Base-by-base conservation (phyloP, 2,113 vertebrate species). In the Chaetodon auriga region DNA sequence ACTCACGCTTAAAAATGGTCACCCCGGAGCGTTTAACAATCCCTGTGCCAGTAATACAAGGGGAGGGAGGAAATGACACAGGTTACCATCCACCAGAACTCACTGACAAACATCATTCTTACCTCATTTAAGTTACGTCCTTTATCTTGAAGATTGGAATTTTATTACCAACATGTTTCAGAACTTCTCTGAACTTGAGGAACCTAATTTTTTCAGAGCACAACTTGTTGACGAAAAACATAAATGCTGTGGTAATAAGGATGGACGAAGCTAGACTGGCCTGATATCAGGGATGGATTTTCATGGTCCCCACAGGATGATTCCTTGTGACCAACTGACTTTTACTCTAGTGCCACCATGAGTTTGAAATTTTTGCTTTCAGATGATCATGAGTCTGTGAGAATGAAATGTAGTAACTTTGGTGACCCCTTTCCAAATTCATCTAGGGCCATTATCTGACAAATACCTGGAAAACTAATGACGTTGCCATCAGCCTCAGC, bases 11-110 rank as follows among this genome's bases (percentile, higher is more conserved):
- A 85, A 93, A 94, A 85, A 94, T 78, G 90, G 91, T 92, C 81
- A 65, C 92, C 93, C 90, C 86, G 91, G 95, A 95, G 90, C 94
- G 94, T 90, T 96, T 96, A 93, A 96, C 95, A 92, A 96, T 93
- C 84, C 95, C 95, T 96, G 91, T 64, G 38, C 84, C 83, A 90
- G 82, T 87, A 78, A 87, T 87, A 75, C 71, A 87, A 30, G 55
- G 75, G 86, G 82, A 84, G 75, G 90, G 87, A 85, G 87, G 88
- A 85, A 80, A 90, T 72, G 36, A 90, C 49, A 91, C 72, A 82
- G 23, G 80, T 93, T 92, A 92, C 78, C 58, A 75, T 81, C 62
- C 25, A 78, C 68, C 65, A 74, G 48, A 77, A 38, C 60, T 60
- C 23, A 25, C 23, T 58, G 15, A 79, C 19, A 74, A 82, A 82